Evolutionary conservation across 2,113 vertebrate genomes (phyloP).

Genomic region (Petaurus breviceps): DNA sequence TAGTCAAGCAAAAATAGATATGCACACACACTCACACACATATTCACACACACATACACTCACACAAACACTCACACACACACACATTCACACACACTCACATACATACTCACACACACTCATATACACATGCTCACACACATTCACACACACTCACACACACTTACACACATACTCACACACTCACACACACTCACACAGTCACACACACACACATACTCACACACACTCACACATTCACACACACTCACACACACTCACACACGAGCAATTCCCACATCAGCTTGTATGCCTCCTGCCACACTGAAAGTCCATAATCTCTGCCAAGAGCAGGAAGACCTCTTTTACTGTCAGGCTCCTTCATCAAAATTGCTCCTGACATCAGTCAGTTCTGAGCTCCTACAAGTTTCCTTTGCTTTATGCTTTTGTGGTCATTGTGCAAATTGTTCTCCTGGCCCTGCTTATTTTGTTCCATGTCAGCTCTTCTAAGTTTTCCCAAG

Average conservation of each 20-base stretch:
- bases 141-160: too few relatives aligned
- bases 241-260: too few relatives aligned
- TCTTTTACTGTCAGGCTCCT: background rate
- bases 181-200: too few relatives aligned
- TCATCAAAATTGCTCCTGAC: background rate
- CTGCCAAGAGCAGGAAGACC: background rate
- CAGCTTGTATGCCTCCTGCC: background rate
- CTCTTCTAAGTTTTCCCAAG: background rate
- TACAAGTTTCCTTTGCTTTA: background rate
- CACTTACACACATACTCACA: too few relatives aligned
- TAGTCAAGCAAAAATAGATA: background rate
- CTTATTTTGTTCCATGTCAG: background rate
- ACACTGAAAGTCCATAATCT: background rate
- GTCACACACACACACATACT: too few relatives aligned
- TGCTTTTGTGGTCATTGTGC: background rate
- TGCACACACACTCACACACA: too few relatives aligned
- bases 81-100: too few relatives aligned
- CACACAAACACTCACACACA: too few relatives aligned
- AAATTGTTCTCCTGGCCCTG: background rate
- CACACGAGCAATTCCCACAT: background rate
- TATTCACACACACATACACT: too few relatives aligned
- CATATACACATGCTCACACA: too few relatives aligned
- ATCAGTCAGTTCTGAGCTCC: background rate
- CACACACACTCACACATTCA: too few relatives aligned
- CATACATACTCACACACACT: background rate